Evolutionary conservation across 2,888 invertebrate species (phyloP).

Genomic region (Agrenia bidenticulata): DNA sequence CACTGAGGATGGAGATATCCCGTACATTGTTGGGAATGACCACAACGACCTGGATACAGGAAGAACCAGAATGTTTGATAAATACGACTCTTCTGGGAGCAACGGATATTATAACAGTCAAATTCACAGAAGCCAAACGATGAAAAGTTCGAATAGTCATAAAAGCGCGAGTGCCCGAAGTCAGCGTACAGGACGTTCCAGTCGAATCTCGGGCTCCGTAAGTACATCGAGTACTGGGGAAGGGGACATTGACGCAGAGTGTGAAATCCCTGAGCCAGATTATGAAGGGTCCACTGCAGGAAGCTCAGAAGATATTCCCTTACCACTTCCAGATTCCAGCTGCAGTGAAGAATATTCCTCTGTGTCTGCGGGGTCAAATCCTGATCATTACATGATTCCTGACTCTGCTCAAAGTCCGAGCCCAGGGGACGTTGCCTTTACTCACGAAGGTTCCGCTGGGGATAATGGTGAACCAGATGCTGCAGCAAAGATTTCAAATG

Average conservation of each 20-base stretch:
- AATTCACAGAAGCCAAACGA: conserved; percentile 37
- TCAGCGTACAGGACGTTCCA: conserved; percentile 33
- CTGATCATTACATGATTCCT: conserved; percentile 37
- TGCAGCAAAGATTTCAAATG: conserved; percentile 57
- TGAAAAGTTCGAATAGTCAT: conserved; percentile 28
- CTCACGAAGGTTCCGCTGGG: conserved; percentile 7
- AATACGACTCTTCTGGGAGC: conserved; percentile 2
- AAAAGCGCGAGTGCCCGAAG: conserved; percentile 23
- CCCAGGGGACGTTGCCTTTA: conserved; percentile 1
- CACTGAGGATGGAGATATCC: conserved; percentile 12
- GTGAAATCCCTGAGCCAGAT: conserved; percentile 52
- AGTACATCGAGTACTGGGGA: conserved; percentile 41
- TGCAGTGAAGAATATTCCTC: conserved; percentile 47
- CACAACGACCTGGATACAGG: not conserved
- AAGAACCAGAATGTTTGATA: not conserved
- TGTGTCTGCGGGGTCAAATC: conserved; percentile 39
- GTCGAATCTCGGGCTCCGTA: conserved; percentile 34
- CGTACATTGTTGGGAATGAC: conserved; percentile 8
- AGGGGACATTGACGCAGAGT: conserved; percentile 41
- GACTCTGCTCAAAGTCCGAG: conserved; percentile 31
- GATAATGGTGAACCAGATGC: conserved; percentile 38
- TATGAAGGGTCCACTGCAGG: conserved; percentile 50
- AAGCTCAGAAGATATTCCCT: conserved; percentile 47
- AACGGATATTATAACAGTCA: conserved; percentile 14
- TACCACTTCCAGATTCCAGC: conserved; percentile 44